These are phyloP conservation scores for Acanthococcus lagerstroemiae DNA, from an alignment of 2,888 invertebrate species.

Conservation along the genomic window DNA sequence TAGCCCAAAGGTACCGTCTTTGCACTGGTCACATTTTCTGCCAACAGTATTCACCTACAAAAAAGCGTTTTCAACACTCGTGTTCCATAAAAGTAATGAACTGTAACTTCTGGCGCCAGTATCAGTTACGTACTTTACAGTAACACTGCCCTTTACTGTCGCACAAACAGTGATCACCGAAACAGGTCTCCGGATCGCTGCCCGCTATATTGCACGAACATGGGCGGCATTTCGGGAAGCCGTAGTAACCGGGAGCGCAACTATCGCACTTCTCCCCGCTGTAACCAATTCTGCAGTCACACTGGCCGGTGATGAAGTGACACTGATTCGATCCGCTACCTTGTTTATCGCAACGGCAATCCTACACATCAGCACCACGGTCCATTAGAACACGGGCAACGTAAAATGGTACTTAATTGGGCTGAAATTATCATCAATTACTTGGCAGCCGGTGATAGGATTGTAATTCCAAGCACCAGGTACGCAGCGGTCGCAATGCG, in stretches of 20 bases:
- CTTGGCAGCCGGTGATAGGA: slow-evolving; percentile 63
- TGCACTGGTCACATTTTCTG: slow-evolving; percentile 71
- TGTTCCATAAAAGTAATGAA: background rate
- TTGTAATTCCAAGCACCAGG: slow-evolving; percentile 71
- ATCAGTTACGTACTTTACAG: slow-evolving; percentile 61
- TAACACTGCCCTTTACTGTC: slow-evolving; percentile 68
- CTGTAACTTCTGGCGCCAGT: background rate
- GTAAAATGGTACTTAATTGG: background rate
- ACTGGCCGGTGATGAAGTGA: slow-evolving; percentile 56
- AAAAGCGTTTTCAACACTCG: too few relatives aligned
- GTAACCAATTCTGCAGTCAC: slow-evolving; percentile 65
- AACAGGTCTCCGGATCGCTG: slow-evolving; percentile 42
- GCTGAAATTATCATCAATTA: slow-evolving; percentile 5
- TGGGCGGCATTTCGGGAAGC: slow-evolving; percentile 55
- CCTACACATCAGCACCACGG: slow-evolving; percentile 39
- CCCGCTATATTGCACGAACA: slow-evolving; percentile 68
- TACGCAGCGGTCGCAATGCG: slow-evolving; percentile 68
- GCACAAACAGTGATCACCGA: slow-evolving; percentile 62
- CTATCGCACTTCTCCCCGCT: slow-evolving; percentile 65
- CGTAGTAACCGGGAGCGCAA: slow-evolving; percentile 79
- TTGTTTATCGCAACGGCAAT: slow-evolving; percentile 62
- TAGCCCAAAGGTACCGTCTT: slow-evolving; percentile 76
- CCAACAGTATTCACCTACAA: slow-evolving; percentile 69
- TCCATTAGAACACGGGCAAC: too few relatives aligned
- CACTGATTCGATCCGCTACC: slow-evolving; percentile 62